Conservation (phyloP, 2,888 invertebrate species). For the Antitype chi region DNA sequence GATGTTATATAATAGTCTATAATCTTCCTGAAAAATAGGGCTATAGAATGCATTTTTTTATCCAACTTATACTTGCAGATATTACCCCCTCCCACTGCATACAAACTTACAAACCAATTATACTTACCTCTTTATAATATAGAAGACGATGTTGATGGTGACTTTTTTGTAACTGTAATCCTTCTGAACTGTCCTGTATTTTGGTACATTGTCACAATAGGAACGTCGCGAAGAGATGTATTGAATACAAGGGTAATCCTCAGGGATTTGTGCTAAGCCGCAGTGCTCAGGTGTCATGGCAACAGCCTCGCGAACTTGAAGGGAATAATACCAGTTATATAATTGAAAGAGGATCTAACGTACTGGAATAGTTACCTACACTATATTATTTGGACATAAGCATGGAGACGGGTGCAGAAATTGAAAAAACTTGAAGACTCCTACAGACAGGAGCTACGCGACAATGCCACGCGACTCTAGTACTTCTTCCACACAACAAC, state of each 20-base stretch:
- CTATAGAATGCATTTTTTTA: no score
- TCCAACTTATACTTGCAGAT: no score
- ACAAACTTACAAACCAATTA: no score
- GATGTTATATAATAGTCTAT: no score
- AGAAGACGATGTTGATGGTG: no score
- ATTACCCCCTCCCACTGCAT: no score
- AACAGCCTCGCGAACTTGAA: constrained; percentile 30
- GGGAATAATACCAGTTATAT: constrained; percentile 5
- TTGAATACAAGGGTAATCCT: constrained; percentile 45
- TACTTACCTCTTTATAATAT: no score
- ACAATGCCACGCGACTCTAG: no score
- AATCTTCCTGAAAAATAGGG: no score
- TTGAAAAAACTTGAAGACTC: background rate
- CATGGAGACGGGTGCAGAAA: background rate
- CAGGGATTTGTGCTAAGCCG: constrained; percentile 45
- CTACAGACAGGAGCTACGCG: no score
- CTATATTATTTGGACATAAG: background rate
- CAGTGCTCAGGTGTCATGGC: constrained; percentile 55
- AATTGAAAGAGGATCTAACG: constrained; percentile 17
- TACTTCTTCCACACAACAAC: no score
- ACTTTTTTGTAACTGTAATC: background rate
- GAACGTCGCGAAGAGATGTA: constrained; percentile 36
- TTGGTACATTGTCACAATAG: constrained; percentile 16
- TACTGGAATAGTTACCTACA: background rate
- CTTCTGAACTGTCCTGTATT: constrained; percentile 9